Evolutionary conservation across 2,113 vertebrate species (phyloP), one percentile per base, ranked within the genome.

Genomic region (Caloenas nicobarica): DNA sequence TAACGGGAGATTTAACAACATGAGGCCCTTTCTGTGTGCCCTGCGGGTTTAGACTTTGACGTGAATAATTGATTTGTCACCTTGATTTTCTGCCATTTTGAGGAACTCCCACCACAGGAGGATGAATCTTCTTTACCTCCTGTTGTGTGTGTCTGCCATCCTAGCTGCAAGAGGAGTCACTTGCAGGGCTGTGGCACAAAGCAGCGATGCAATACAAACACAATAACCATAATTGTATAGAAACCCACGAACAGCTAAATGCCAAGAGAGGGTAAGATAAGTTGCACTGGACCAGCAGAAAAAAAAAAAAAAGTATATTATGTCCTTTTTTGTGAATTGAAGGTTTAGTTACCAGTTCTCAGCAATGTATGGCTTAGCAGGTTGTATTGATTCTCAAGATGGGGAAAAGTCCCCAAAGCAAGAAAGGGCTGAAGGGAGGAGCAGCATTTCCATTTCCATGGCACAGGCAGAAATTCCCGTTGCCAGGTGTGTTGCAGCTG

Each of bases 21-120:
- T 57, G 56, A 57, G 69, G 50, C 40, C 42, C 50, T 83, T 93
- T 72, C 44, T 44, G 5, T 48, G 34, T 54, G 92, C 60, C 54
- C 88, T 73, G 36, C n/a, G 89, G 57, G 16, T 81, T 93, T 84
- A 84, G 46, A 61, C 23, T 81, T 78, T 23, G 69, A 81, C 73
- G 51, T 1, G 26, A 91, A 66, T 85, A 93, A 25, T 71, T 81
- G 36, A 93, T 81, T 95, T 91, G 84, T 53, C 48, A 26, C 54
- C 60, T 89, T 77, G 54, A 87, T 94, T 91, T 91, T 81, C 81
- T 84, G 56, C 51, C 60, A 36, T 84, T 86, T 62, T 87, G 60
- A 36, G 69, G 65, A 87, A 89, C 78, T 78, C 80, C 64, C 50
- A 66, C 44, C 42, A 46, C 31, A 70, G 65, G 13, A 73, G n/a